Base-by-base conservation (phyloP, 1,140 invertebrate species). In the Drosophila triauraria region DNA sequence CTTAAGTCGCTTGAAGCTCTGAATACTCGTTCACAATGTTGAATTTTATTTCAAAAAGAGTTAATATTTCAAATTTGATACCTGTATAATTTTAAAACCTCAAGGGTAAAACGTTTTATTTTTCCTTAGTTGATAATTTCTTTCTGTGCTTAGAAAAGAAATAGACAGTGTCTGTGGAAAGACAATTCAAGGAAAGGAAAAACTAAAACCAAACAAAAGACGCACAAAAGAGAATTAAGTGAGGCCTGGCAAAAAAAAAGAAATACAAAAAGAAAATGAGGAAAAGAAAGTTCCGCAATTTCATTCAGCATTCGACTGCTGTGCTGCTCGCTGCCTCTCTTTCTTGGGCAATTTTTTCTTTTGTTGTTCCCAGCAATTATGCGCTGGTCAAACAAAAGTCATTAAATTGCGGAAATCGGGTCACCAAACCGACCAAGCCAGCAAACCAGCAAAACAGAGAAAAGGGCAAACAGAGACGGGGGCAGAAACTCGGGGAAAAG, bases 331-430 rank as follows among this genome's bases (percentile, higher is more conserved):
- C 44, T 48, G 32, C 17, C 40, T 51, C n/a, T n/a, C 15, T 70
- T 47, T 69, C 40, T 48, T 43, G 51, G 25, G 5, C 30, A 47
- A 15, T 42, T 60, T 35, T 54, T 40, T 61, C 69, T 59, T 32
- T 32, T 32, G 30, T 35, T 72, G 61, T 85, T 88, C 85, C 81
- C 85, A 90, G 75, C 81, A 88, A 88, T 88, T 90, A 88, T 90
- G 67, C 75, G 81, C 78, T 88, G 85, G 81, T 75, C 75, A 88
- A 90, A 85, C 77, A 88, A 87, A 90, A 90, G 85, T 78, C 85
- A 88, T 88, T 88, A 85, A 88, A 88, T 85, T 81, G 85, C 85
- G 81, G 85, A 88, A 88, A 88, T 88, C 85, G 85, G 85, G 85
- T 88, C 85, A 87, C 80, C 84, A 86, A 86, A 78, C 80, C 54